phyloP scores from a whole-genome alignment of 1,140 invertebrate species.

The Tribolium castaneum region DNA sequence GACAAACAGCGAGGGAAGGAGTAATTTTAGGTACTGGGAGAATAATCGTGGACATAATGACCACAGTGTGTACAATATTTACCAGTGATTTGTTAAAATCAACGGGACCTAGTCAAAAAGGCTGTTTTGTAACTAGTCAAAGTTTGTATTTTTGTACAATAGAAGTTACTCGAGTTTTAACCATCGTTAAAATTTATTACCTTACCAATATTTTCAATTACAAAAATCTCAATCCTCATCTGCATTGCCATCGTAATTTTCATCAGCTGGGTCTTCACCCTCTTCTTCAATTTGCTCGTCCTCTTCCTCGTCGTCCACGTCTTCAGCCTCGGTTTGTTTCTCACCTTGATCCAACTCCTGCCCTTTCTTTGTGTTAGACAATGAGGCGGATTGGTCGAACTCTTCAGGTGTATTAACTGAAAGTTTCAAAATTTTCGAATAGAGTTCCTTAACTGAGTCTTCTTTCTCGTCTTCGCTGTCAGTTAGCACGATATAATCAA shows the following conservation, averaged over 20 bases:
- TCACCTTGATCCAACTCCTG: background rate
- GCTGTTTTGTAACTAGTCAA: background rate
- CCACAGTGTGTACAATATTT: slow-evolving; percentile 27
- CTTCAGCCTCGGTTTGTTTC: background rate
- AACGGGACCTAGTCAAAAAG: background rate
- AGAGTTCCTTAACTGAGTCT: slow-evolving; percentile 18
- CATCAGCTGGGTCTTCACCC: background rate
- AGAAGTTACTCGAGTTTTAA: background rate
- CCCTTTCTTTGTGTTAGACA: background rate
- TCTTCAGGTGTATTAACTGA: background rate
- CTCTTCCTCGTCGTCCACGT: background rate
- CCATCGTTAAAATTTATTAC: no score
- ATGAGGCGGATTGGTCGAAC: background rate
- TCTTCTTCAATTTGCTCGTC: background rate
- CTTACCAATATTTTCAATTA: no score
- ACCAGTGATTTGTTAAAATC: background rate
- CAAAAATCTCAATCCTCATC: background rate
- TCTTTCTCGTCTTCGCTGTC: slow-evolving; percentile 51
- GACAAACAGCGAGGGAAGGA: background rate
- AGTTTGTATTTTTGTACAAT: background rate
- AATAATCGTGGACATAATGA: slow-evolving; percentile 16
- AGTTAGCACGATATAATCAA: slow-evolving; percentile 44
- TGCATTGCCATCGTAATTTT: background rate
- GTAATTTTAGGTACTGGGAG: slow-evolving; percentile 35
- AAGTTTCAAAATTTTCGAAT: slow-evolving; percentile 19